Evolutionary conservation across 2,888 invertebrate genomes (phyloP).

Genomic region (Drosophila sordidula): DNA sequence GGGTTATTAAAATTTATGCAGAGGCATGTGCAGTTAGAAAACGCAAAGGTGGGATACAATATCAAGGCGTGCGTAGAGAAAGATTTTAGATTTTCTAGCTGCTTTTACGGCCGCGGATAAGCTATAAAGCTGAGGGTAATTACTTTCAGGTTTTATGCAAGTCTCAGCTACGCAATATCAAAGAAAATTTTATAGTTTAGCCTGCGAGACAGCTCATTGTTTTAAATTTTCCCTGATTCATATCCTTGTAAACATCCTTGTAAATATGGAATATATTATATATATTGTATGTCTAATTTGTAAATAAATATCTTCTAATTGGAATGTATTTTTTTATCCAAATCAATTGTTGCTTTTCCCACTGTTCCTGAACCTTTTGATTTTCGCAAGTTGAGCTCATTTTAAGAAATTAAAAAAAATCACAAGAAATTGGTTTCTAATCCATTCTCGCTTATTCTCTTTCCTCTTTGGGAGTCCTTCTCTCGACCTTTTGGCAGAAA

Average conservation of each 20-base stretch:
- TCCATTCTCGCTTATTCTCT: constrained; percentile 11
- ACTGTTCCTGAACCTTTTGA: not conserved
- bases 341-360: too few species aligned
- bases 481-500: constrained; percentile 29
- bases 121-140: not conserved
- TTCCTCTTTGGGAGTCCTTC: not conserved
- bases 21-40: constrained; percentile 45
- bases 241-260: too few species aligned
- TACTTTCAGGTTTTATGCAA: not conserved
- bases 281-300: too few species aligned
- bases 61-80: not conserved
- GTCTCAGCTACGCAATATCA: not conserved
- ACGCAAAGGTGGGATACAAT: not conserved
- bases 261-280: too few species aligned
- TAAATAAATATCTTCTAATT: too few species aligned
- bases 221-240: not conserved
- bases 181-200: not conserved
- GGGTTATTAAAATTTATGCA: constrained; percentile 69
- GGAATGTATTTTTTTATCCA: not conserved
- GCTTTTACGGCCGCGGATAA: not conserved
- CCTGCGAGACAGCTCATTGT: too few species aligned
- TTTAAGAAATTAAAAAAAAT: not conserved
- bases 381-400: not conserved
- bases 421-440: constrained; percentile 6
- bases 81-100: constrained; percentile 4